Evolutionary conservation across 2,888 invertebrate species (phyloP).

Genomic region (Plagodis pulveraria): DNA sequence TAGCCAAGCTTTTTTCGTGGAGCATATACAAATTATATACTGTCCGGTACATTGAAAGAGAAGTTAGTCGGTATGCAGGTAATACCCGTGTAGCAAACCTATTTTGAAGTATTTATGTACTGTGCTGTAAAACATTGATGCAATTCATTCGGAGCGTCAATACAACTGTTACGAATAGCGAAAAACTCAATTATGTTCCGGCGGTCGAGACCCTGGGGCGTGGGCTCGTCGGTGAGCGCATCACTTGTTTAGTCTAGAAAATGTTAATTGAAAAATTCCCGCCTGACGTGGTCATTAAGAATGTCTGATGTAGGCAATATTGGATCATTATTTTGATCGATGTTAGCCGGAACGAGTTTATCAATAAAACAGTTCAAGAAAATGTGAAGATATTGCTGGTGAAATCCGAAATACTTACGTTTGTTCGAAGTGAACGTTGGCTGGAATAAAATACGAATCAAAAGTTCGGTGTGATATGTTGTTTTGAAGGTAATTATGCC

Average conservation of each 20-base stretch:
- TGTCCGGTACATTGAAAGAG: too few relatives aligned
- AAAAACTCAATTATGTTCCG: not conserved
- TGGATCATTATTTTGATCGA: constrained; percentile 31
- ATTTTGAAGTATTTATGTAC: too few relatives aligned
- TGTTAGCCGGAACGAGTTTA: constrained; percentile 28
- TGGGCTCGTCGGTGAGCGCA: not conserved
- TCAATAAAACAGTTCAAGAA: constrained; percentile 29
- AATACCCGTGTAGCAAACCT: too few relatives aligned
- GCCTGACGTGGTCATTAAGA: constrained; percentile 10
- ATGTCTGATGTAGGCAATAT: constrained; percentile 28
- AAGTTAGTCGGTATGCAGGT: too few relatives aligned
- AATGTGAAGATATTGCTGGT: constrained; percentile 25
- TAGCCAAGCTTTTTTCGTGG: not conserved
- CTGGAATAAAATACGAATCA: not conserved
- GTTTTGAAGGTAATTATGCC: not conserved
- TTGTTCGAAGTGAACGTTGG: constrained; percentile 1
- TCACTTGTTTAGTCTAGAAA: constrained; percentile 22
- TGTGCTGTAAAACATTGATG: too few relatives aligned
- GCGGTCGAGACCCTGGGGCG: not conserved
- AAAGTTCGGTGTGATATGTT: not conserved
- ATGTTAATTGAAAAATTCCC: constrained; percentile 25
- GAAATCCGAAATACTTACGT: constrained; percentile 21
- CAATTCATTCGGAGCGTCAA: not conserved
- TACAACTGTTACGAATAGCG: not conserved
- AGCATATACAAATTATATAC: not conserved